phyloP scores from a whole-genome alignment of 1,140 invertebrate species.

The Psilanteris sp. region DNA sequence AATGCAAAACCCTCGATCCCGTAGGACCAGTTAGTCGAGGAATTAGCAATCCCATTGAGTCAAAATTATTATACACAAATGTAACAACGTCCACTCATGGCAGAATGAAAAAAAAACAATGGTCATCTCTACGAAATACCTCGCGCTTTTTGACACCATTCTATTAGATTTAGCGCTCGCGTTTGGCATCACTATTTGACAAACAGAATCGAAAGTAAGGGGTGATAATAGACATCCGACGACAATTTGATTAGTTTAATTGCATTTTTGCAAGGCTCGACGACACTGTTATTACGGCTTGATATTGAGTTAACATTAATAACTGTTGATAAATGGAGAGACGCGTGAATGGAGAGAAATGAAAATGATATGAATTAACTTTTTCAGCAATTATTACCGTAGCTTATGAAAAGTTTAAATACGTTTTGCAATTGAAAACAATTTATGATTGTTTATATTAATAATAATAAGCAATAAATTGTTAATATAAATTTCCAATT shows the following conservation, averaged over 20 bases:
- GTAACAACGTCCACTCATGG: constrained; percentile 53
- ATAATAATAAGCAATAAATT: too few species aligned
- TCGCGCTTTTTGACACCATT: constrained; percentile 16
- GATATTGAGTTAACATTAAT: too few species aligned
- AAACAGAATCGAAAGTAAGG: constrained; percentile 32
- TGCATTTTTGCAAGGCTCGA: too few species aligned
- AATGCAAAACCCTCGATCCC: constrained; percentile 59
- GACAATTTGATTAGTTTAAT: constrained; percentile 11
- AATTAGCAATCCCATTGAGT: constrained; percentile 65
- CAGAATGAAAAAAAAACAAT: constrained; percentile 52
- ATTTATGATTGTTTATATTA: too few species aligned
- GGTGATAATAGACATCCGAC: neutral
- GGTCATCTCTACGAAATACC: constrained; percentile 17
- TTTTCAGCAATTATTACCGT: too few species aligned
- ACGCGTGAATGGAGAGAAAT: too few species aligned
- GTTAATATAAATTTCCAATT: too few species aligned
- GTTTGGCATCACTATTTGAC: constrained; percentile 20
- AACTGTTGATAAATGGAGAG: too few species aligned
- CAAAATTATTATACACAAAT: constrained; percentile 65
- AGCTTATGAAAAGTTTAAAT: too few species aligned
- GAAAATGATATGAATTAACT: too few species aligned
- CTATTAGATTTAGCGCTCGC: constrained; percentile 20
- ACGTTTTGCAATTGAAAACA: too few species aligned
- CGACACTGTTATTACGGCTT: too few species aligned
- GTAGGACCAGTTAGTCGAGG: constrained; percentile 63